phyloP scores from a whole-genome alignment of 2,797 vertebrate species.

The Tapera naevia region DNA sequence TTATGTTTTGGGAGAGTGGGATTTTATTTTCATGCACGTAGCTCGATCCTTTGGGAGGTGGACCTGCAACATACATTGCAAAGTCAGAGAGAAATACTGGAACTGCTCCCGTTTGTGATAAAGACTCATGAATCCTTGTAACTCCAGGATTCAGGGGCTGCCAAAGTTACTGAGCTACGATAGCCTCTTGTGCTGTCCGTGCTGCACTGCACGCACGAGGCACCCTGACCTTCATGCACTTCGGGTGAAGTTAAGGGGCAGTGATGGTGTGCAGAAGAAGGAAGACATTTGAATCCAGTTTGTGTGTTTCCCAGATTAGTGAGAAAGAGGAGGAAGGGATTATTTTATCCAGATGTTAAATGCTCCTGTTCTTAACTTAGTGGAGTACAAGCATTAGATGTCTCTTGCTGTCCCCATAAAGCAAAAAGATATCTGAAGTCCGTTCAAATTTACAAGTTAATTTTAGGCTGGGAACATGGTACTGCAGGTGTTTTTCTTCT shows the following conservation, averaged over 20 bases:
- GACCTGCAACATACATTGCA: not conserved
- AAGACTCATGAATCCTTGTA: too few species aligned
- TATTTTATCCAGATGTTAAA: not conserved
- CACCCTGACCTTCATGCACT: rapidly evolving
- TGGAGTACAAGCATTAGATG: not conserved
- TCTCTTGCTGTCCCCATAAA: not conserved
- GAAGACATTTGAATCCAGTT: not conserved
- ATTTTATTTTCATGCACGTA: not conserved
- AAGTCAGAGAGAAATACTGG: not conserved
- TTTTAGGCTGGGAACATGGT: not conserved
- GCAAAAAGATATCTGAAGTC: not conserved
- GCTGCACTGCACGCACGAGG: not conserved
- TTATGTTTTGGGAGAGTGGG: not conserved
- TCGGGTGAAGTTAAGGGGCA: not conserved
- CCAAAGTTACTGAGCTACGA: not conserved
- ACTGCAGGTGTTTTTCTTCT: not conserved
- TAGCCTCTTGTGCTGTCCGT: not conserved
- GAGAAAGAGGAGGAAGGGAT: not conserved
- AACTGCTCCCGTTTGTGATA: not conserved
- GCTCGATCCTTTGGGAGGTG: not conserved
- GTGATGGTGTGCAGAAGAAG: not conserved
- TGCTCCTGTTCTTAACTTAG: not conserved
- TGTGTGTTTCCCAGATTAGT: not conserved
- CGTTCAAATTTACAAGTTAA: not conserved
- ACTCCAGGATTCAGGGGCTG: not conserved